Evolutionary conservation across 2,113 vertebrate species (phyloP).

Genomic region (Mastomys natalensis): DNA sequence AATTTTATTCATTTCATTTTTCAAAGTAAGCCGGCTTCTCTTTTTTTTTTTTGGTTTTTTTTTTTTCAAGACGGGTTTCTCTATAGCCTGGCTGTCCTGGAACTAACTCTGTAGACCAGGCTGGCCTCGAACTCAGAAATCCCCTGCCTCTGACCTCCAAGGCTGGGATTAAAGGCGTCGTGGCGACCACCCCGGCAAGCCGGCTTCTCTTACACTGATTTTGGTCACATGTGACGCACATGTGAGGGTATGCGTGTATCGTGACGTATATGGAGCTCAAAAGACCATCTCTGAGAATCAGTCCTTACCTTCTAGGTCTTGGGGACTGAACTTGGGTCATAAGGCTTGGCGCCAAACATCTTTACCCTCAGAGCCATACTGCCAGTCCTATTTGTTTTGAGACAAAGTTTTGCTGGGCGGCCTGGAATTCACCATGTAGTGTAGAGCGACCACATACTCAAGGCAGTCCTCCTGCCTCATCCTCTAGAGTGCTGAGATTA

Average conservation of each 20-base stretch:
- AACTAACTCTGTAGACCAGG: no score
- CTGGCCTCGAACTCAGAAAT: no score
- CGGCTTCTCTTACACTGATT: neutral
- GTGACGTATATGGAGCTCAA: neutral
- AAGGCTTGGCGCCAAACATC: neutral
- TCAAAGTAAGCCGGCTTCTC: neutral
- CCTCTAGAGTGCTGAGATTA: neutral
- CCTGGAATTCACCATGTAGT: neutral
- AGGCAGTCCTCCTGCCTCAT: neutral
- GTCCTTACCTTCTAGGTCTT: no score
- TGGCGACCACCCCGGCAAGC: no score
- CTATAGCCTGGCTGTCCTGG: no score
- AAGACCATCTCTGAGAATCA: neutral
- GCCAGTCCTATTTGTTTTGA: neutral
- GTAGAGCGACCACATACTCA: neutral
- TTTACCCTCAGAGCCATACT: neutral
- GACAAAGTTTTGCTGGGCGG: neutral
- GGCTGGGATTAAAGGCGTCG: no score
- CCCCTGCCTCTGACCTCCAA: no score
- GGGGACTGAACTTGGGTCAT: neutral
- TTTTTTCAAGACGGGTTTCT: no score
- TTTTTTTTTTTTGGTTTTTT: no score
- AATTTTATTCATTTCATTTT: neutral
- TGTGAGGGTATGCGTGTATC: neutral
- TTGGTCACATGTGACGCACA: neutral